Evolutionary conservation across 2,888 invertebrate species (phyloP), one percentile per base, ranked within the genome.

Genomic region (Meta bourneti): DNA sequence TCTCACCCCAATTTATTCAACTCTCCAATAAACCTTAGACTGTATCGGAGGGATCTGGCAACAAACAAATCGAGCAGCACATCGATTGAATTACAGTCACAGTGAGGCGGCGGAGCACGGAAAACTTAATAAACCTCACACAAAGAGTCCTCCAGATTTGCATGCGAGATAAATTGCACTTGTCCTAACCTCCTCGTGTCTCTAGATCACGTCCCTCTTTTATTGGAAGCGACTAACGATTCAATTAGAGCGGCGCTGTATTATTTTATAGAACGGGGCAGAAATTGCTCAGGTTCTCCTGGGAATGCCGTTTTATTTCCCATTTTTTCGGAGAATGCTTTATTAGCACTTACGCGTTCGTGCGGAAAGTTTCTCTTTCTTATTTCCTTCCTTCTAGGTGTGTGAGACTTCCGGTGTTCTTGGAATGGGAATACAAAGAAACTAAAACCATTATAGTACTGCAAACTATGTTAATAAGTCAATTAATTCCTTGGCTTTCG

Each of bases 201-300:
- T 20, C 19, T 71, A 34, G 51, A 89, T 82, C 89, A 89, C 89
- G 89, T 89, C 51, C 89, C 11, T 51, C 82, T 77, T 83, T 89
- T 83, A 82, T 61, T 75, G 82, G 69, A 34, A n/a, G 61, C 20
- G 69, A 80, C 52, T 79, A 71, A 81, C 77, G 83, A 71, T 89
- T 89, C 89, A 89, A 89, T 89, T 89, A 89, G 69, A 51, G 69
- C 51, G 13, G 48, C 34, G 16, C n/a, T 34, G 78, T 71, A n/a
- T 89, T 78, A 49, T 77, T 83, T 89, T 49, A 20, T 49, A 51
- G 19, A 49, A 20, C 70, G 13, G 51, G 20, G 13, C 61, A 34
- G 69, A 69, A 81, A 81, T 70, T 52, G 79, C 34, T 75, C 16
- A 75, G 16, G n/a, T n/a, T n/a, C n/a, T n/a, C n/a, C n/a, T n/a